Evolutionary conservation across 2,888 invertebrate genomes (phyloP).

Genomic region (Rhagophthalmus giganteus): DNA sequence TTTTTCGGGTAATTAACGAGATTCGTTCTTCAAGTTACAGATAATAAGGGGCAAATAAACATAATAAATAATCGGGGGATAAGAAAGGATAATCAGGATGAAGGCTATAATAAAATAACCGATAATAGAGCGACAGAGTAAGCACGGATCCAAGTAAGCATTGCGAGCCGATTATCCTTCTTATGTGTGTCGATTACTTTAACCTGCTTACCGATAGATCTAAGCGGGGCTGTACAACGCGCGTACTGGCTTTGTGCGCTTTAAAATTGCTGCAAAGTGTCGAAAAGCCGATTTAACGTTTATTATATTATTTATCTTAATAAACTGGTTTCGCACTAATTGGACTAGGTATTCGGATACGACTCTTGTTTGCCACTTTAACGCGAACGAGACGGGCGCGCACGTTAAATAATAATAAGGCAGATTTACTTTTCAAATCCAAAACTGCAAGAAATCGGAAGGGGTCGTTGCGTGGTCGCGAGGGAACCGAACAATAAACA

Average conservation of each 20-base stretch:
- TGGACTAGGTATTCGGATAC: conserved; percentile 11
- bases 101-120: conserved; percentile 43
- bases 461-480: too few species aligned
- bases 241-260: conserved; percentile 32
- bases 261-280: conserved; percentile 19
- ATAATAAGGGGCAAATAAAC: conserved; percentile 14
- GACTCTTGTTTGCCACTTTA: too few species aligned
- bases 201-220: conserved; percentile 43
- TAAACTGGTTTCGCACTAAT: conserved; percentile 17
- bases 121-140: conserved; percentile 38
- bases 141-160: conserved; percentile 33
- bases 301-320: conserved; percentile 23
- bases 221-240: too few species aligned
- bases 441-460: too few species aligned
- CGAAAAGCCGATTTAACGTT: conserved; percentile 26
- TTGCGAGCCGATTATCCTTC: conserved; percentile 42
- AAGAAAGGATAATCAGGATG: conserved; percentile 41
- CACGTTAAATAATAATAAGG: too few species aligned
- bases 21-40: too few species aligned
- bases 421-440: too few species aligned
- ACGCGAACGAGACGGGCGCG: too few species aligned
- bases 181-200: conserved; percentile 43
- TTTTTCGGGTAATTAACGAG: too few species aligned
- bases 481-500: too few species aligned
- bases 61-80: conserved; percentile 37